These are phyloP conservation scores for Pseudochromis fuscus DNA, from an alignment of 2,797 vertebrate genomes.

Conservation along the genomic window DNA sequence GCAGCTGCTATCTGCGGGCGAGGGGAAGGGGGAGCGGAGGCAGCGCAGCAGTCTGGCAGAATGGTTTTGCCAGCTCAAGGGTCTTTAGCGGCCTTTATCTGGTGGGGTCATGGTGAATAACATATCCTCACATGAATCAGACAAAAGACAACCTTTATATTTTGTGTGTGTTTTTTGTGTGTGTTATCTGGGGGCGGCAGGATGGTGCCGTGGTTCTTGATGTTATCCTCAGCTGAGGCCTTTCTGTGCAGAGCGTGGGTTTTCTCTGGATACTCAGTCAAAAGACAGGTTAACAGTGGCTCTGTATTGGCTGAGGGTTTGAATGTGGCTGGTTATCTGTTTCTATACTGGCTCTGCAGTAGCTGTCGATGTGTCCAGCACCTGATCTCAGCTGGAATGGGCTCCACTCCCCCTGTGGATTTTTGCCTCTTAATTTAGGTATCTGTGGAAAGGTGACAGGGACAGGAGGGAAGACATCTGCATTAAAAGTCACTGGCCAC, in stretches of 20 bases:
- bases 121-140: slow-evolving; percentile 65
- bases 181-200: no score
- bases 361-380: no score
- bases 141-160: slow-evolving; percentile 10
- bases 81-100: slow-evolving; percentile 48
- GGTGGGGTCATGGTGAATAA: slow-evolving; percentile 60
- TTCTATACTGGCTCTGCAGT: no score
- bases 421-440: background rate
- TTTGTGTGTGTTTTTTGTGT: background rate
- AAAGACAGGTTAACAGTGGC: no score
- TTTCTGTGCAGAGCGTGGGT: no score
- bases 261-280: no score
- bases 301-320: no score
- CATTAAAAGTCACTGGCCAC: background rate
- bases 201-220: no score
- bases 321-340: no score
- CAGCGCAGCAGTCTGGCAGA: slow-evolving; percentile 42
- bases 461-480: background rate
- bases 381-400: no score
- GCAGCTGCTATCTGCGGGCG: slow-evolving; percentile 77
- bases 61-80: slow-evolving; percentile 48
- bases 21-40: slow-evolving; percentile 40
- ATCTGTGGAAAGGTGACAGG: background rate
- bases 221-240: no score
- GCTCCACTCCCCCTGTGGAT: no score